Evolutionary conservation across 2,888 invertebrate genomes (phyloP).

Genomic region (Cactoblastis cactorum): DNA sequence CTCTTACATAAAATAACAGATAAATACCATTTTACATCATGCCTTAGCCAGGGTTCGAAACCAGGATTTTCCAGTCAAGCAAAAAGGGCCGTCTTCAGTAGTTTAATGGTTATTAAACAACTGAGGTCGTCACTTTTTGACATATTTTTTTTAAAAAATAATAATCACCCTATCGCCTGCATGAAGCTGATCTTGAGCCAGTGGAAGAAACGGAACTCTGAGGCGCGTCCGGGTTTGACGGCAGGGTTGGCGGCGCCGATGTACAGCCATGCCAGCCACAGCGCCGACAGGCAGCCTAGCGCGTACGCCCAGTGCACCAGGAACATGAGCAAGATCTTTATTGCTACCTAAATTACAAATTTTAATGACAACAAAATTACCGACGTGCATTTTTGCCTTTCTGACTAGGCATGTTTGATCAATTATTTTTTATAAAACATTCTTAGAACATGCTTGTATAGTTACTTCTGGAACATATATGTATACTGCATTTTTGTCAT

Average conservation of each 20-base stretch:
- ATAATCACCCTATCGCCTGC: conserved; percentile 85
- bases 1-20: no score
- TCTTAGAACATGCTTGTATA: no score
- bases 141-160: background rate
- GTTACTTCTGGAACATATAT: no score
- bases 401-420: no score
- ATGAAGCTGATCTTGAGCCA: conserved; percentile 87
- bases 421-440: no score
- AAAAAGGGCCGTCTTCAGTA: no score
- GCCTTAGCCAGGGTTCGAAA: no score
- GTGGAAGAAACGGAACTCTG: conserved; percentile 88
- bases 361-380: background rate
- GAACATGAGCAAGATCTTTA: conserved; percentile 94
- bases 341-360: conserved; percentile 85
- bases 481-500: no score
- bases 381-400: no score
- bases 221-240: conserved; percentile 93
- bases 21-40: no score
- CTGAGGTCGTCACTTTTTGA: background rate
- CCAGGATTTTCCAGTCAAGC: no score
- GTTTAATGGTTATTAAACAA: no score
- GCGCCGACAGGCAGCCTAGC: conserved; percentile 87
- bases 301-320: conserved; percentile 97
- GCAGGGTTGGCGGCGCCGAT: conserved; percentile 97
- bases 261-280: conserved; percentile 94